Base-by-base conservation (phyloP, 2,113 vertebrate species). In the Bubo bubo region DNA sequence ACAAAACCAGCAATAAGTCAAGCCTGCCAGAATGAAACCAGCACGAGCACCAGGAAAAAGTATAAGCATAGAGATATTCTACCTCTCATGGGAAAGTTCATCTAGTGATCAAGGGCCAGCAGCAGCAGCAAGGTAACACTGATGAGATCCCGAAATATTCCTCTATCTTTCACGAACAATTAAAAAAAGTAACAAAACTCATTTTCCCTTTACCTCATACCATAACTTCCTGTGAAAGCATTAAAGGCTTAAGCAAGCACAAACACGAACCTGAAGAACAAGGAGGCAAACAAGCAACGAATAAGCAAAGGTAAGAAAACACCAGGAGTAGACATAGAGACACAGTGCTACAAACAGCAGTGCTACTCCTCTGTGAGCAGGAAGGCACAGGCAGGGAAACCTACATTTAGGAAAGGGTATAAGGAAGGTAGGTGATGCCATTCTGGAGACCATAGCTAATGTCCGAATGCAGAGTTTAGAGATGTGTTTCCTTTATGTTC, bases 21-120 rank as follows among this genome's bases (percentile, higher is more conserved):
- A 97, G 95, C 95, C 96, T 96, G 95, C 95, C 95, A 97, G 79
- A 96, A 97, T 95, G 95, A 96, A 96, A 88, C 88, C 74, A 92
- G 86, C 82, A 52, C 18, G 14, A 84, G 68, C 77, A 90, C 32
- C 47, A 70, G 80, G 43, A 67, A 63, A 58, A 74, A 68, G 37
- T 47, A 34, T 14, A 49, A 89, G 50, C 37, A 49, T 0, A 91
- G 53, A 84, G 23, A 52, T 73, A 49, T 49, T 81, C 74, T 39
- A 6, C 9, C 15, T 86, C 23, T 39, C 24, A 27, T 1, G 16
- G 63, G 19, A 35, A 93, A 86, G 26, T 35, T 77, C 12, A 67
- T n/a, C 41, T 75, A 58, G 27, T 21, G 16, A 77, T 59, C 63
- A 88, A 52, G 18, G 30, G 21, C n/a, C 13, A 79, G 55, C 71